These are phyloP conservation scores for Ceratotherium simum DNA, from an alignment of 2,113 vertebrate species.

Conservation along the genomic window DNA sequence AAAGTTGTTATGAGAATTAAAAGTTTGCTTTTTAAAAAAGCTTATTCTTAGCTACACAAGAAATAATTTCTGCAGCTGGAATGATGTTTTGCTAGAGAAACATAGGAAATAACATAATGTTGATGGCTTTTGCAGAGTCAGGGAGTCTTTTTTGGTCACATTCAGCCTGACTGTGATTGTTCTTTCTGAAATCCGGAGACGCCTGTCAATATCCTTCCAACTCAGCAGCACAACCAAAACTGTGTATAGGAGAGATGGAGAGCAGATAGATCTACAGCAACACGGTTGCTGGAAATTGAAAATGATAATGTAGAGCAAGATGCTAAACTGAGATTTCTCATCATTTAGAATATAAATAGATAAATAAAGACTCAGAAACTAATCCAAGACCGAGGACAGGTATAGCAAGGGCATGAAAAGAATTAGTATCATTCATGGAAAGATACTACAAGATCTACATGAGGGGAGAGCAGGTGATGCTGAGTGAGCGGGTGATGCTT, in stretches of 20 bases:
- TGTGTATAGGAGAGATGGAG: background rate
- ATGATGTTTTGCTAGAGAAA: background rate
- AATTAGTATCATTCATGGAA: background rate
- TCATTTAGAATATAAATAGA: background rate
- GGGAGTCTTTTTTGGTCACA: background rate
- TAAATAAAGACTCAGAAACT: background rate
- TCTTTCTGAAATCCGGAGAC: background rate
- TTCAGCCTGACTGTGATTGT: background rate
- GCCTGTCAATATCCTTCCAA: background rate
- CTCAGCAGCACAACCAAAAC: background rate
- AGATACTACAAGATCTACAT: background rate
- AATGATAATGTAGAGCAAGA: background rate
- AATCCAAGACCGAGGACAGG: background rate
- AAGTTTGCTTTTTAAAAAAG: background rate
- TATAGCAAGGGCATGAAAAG: background rate
- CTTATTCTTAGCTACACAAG: background rate
- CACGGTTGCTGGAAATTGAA: background rate
- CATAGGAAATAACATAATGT: background rate
- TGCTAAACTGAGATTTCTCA: background rate
- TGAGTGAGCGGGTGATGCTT: too few relatives aligned
- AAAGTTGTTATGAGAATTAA: background rate
- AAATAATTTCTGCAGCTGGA: conserved; percentile 37
- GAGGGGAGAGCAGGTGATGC: rapidly evolving
- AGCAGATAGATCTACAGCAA: background rate
- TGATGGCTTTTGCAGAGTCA: background rate